Conservation (phyloP, 2,888 invertebrate genomes). For the Drosophila yooni region DNA sequence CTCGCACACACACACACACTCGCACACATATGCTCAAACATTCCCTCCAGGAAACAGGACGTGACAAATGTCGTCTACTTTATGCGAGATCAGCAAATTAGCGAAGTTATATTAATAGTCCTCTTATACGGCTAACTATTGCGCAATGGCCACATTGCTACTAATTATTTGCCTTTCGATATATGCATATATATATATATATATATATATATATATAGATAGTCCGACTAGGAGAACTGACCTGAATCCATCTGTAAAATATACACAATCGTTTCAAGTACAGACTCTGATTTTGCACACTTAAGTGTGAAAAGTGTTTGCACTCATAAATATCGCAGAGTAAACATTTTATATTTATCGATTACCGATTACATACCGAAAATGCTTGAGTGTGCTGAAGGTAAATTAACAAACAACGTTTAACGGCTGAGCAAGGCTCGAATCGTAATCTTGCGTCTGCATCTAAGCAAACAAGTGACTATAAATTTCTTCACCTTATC, state of each 20-base stretch:
- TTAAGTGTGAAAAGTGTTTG: not conserved
- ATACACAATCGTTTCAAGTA: not conserved
- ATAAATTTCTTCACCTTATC: not conserved
- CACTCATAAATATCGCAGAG: not conserved
- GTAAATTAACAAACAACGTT: too few species aligned
- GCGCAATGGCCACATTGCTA: not conserved
- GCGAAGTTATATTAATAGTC: conserved; percentile 23
- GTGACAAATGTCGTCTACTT: conserved; percentile 34
- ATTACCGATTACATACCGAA: not conserved
- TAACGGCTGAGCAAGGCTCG: too few species aligned
- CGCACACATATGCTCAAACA: conserved; percentile 3
- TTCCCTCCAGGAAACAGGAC: conserved; percentile 28
- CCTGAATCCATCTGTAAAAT: not conserved
- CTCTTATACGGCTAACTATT: conserved; percentile 3
- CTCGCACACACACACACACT: not conserved
- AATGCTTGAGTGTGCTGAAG: too few species aligned
- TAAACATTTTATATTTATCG: not conserved
- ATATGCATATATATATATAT: not conserved
- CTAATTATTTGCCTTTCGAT: conserved; percentile 10
- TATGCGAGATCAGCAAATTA: conserved; percentile 38
- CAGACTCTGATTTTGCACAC: not conserved
- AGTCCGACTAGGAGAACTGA: not conserved
- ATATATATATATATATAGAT: too few species aligned
- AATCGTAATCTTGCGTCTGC: not conserved
- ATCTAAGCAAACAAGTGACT: not conserved